phyloP scores from a whole-genome alignment of 1,140 invertebrate species.

The Megalonaias nervosa region DNA sequence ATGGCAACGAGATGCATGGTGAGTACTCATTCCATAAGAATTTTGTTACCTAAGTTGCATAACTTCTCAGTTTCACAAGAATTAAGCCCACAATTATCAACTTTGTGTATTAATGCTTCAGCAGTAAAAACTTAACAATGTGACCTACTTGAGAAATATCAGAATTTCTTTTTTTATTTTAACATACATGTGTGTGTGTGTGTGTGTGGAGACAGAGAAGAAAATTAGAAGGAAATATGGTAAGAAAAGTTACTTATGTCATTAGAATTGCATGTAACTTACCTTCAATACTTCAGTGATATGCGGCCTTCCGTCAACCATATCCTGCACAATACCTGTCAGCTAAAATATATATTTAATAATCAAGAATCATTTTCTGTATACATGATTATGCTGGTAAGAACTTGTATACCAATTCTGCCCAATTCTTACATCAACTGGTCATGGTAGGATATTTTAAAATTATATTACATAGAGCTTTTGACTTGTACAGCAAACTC shows the following conservation, averaged over 20 bases:
- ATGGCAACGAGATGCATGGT: too few species aligned
- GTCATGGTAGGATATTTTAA: too few species aligned
- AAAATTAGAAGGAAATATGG: neutral
- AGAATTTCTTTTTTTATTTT: neutral
- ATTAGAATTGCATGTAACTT: constrained; percentile 1
- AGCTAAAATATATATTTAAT: constrained; percentile 55
- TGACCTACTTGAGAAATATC: neutral
- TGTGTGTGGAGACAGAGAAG: neutral
- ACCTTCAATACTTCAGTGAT: constrained; percentile 67
- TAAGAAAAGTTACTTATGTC: neutral
- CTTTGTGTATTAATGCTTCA: too few species aligned
- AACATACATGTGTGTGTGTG: neutral
- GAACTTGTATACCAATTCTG: too few species aligned
- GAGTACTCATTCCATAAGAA: too few species aligned
- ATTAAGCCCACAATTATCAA: too few species aligned
- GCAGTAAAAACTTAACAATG: neutral
- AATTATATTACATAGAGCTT: too few species aligned
- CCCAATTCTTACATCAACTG: too few species aligned
- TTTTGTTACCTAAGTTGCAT: too few species aligned
- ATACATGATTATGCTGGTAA: too few species aligned
- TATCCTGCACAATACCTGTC: constrained; percentile 72
- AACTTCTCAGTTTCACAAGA: too few species aligned
- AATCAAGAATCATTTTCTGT: neutral
- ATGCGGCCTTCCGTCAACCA: constrained; percentile 69
- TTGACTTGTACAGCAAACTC: too few species aligned